Percentiles rank a stretch among this genome's conserved stretches.
Conservation (phyloP, 2,113 vertebrate genomes). For the Triplophysa rosa region DNA sequence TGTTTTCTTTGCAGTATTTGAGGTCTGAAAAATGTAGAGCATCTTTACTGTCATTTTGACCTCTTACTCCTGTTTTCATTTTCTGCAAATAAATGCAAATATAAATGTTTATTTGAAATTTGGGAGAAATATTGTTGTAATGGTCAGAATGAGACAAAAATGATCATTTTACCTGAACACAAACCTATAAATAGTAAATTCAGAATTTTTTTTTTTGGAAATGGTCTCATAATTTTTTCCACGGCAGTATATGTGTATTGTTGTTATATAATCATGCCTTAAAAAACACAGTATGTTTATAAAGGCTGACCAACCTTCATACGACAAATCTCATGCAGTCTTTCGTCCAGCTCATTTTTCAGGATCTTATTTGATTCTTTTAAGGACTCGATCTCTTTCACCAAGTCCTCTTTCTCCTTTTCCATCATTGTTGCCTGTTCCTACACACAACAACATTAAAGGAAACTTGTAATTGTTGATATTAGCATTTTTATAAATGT, state of each 20-base stretch:
- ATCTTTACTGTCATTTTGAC: too few relatives aligned
- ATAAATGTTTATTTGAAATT: too few relatives aligned
- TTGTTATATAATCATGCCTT: neutral
- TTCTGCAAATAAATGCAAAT: too few relatives aligned
- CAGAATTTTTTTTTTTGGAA: too few relatives aligned
- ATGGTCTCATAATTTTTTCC: neutral
- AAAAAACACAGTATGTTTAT: neutral
- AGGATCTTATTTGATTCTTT: conserved; percentile 57
- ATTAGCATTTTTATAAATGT: neutral
- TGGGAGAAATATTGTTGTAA: too few relatives aligned
- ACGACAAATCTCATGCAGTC: conserved; percentile 50
- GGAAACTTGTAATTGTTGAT: neutral
- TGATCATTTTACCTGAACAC: too few relatives aligned
- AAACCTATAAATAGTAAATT: neutral
- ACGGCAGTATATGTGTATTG: neutral
- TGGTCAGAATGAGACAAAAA: too few relatives aligned
- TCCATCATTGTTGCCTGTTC: conserved; percentile 69
- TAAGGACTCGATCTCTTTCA: conserved; percentile 51
- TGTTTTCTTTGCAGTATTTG: too few relatives aligned
- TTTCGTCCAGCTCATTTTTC: conserved; percentile 51
- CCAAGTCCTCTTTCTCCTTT: conserved; percentile 62
- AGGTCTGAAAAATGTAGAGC: too few relatives aligned
- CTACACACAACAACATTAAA: conserved; percentile 53
- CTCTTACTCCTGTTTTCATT: too few relatives aligned
- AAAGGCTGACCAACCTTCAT: conserved; percentile 62